A percentile compares a stretch with the other conserved stretches of the same genome.
Conservation (phyloP, 2,888 invertebrate species). For the Tupiocoris notatus region DNA sequence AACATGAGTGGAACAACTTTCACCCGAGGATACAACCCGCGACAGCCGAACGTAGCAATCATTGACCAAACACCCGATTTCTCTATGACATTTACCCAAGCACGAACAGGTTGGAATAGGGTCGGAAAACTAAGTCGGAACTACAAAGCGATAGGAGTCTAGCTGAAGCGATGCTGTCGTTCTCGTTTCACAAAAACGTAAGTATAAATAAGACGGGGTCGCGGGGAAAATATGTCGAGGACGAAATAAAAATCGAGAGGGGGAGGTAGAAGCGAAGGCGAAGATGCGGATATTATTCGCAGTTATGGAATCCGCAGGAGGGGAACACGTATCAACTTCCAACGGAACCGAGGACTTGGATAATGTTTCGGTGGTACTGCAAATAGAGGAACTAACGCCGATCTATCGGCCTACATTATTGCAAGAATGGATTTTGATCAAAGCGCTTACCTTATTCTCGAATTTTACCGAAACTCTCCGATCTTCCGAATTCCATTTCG, state of each 20-base stretch:
- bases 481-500: constrained; percentile 46
- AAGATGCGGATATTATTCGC: constrained; percentile 38
- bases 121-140: neutral
- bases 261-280: constrained; percentile 16
- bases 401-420: neutral
- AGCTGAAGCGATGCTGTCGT: too few species aligned
- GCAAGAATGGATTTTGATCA: too few species aligned
- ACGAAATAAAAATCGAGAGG: constrained; percentile 27
- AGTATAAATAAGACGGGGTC: constrained; percentile 22
- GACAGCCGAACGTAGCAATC: neutral
- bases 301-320: constrained; percentile 16
- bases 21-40: neutral
- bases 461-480: constrained; percentile 40
- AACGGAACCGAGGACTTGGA: too few species aligned
- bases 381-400: neutral
- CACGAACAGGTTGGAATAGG: neutral
- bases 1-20: neutral
- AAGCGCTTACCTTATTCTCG: constrained; percentile 32
- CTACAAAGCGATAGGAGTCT: neutral
- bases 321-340: neutral
- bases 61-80: neutral
- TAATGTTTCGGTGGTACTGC: too few species aligned
- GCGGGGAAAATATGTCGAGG: constrained; percentile 39
- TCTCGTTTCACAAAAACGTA: constrained; percentile 17
- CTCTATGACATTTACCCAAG: neutral